Percentiles rank a stretch among this genome's conserved stretches.
phyloP scores from a whole-genome alignment of 2,113 vertebrate species.

The Chascanopsetta lugubris region DNA sequence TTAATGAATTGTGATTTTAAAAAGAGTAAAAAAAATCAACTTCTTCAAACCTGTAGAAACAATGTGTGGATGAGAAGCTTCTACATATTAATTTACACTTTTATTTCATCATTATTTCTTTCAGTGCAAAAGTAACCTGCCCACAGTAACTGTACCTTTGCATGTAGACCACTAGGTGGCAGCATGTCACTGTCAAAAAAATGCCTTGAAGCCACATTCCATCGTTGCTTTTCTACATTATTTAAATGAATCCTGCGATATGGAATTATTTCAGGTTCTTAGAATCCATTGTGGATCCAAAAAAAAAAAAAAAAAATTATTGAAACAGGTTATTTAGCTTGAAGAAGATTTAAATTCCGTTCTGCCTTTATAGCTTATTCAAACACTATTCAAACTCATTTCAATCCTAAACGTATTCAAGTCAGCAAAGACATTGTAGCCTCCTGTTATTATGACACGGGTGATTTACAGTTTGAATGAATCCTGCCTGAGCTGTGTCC shows the following conservation, averaged over 20 bases:
- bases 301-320: neutral
- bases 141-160: slow-evolving; percentile 11
- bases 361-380: too few species aligned
- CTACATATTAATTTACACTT: neutral
- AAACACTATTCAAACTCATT: too few species aligned
- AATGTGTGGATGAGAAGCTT: neutral
- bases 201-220: too few species aligned
- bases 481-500: neutral
- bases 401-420: neutral
- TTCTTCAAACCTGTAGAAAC: too few species aligned
- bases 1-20: too few species aligned
- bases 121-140: too few species aligned
- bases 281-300: too few species aligned
- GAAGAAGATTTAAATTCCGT: too few species aligned
- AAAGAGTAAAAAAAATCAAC: too few species aligned
- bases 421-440: accelerated
- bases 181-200: slow-evolving; percentile 40
- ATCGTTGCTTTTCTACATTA: neutral
- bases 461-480: neutral
- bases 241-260: too few species aligned
- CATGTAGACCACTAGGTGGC: slow-evolving; percentile 51
- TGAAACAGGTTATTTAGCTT: neutral
- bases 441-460: neutral
- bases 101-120: too few species aligned
- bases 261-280: too few species aligned